These are phyloP conservation scores for Phrynocephalus versicolor DNA, from an alignment of 2,113 vertebrate genomes.

Conservation along the genomic window DNA sequence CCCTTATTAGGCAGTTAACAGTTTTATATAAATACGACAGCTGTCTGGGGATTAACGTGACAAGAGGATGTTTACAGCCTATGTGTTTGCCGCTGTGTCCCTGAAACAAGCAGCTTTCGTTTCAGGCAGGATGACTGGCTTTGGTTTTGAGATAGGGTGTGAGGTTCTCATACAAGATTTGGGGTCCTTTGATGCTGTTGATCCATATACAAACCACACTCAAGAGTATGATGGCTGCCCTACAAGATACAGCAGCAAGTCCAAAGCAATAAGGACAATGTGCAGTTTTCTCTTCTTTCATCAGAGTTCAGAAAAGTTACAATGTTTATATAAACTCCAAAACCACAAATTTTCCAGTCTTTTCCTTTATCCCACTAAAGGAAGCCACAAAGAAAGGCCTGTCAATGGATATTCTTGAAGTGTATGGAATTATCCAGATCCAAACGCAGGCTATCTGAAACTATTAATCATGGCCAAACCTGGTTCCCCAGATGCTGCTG, in stretches of 20 bases:
- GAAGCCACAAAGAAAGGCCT: background rate
- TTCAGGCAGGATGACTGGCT: background rate
- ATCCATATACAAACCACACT: background rate
- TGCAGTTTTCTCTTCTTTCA: no score
- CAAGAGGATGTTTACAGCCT: conserved; percentile 2
- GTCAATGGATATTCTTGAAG: background rate
- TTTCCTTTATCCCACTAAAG: background rate
- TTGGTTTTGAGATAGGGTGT: background rate
- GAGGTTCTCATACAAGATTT: background rate
- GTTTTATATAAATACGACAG: background rate
- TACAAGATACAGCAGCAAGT: background rate
- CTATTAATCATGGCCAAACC: no score
- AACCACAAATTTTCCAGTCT: no score
- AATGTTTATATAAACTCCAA: no score
- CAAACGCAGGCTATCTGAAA: background rate
- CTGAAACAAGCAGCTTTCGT: background rate
- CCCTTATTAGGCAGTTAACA: conserved; percentile 26
- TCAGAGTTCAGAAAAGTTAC: no score
- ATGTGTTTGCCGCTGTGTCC: background rate
- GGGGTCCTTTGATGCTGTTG: background rate
- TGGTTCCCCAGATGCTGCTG: no score
- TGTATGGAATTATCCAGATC: background rate
- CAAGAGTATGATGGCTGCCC: background rate
- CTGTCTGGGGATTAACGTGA: background rate
- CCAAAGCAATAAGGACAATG: no score